Evolutionary conservation across 2,113 vertebrate species (phyloP).

Genomic region (Atherinomorus stipes): DNA sequence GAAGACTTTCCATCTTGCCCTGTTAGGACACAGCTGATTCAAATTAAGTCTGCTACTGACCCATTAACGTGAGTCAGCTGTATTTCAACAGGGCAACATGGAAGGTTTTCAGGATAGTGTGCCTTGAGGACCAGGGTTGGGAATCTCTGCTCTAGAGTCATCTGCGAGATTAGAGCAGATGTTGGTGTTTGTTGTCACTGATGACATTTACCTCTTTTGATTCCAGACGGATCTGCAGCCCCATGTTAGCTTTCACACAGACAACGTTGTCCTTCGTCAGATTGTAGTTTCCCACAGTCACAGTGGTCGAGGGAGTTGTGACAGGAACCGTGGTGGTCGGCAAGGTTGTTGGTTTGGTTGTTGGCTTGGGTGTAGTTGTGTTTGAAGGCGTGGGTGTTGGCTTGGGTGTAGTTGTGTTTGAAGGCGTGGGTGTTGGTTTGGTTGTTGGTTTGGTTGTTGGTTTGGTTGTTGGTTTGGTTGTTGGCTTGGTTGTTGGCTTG

Average conservation of each 20-base stretch:
- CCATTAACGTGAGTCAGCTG: too few species aligned
- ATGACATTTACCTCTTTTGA: slow-evolving; percentile 48
- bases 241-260: slow-evolving; percentile 66
- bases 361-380: neutral
- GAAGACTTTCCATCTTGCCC: too few species aligned
- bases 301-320: slow-evolving; percentile 2
- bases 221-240: slow-evolving; percentile 67
- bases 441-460: neutral
- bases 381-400: neutral
- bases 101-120: too few species aligned
- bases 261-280: neutral
- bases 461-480: neutral
- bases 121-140: too few species aligned
- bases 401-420: rapidly evolving
- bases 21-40: too few species aligned
- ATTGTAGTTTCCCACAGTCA: slow-evolving; percentile 67
- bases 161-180: neutral
- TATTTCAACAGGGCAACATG: too few species aligned
- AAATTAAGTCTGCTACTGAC: too few species aligned
- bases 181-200: neutral
- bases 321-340: neutral
- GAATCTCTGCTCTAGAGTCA: too few species aligned
- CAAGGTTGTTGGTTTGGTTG: neutral
- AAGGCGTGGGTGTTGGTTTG: neutral
- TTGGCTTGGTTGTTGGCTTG: neutral